Conservation (phyloP, 2,888 invertebrate genomes). For the Achlya flavicornis region DNA sequence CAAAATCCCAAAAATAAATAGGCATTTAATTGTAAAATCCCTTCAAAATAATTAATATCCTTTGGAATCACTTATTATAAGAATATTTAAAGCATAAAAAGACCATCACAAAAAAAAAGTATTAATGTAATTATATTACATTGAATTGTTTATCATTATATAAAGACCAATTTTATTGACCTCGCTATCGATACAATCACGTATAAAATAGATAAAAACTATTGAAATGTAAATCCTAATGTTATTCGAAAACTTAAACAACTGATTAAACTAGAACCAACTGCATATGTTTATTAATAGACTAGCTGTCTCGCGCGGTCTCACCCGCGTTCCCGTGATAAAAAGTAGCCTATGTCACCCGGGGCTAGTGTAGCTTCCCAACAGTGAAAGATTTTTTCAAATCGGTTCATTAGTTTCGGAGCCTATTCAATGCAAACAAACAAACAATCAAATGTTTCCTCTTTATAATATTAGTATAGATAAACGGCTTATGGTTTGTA, state of each 20-base stretch:
- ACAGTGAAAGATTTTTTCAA: too few relatives aligned
- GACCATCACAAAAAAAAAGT: neutral
- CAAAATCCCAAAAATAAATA: too few relatives aligned
- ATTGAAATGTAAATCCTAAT: conserved; percentile 24
- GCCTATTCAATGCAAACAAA: too few relatives aligned
- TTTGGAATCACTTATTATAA: neutral
- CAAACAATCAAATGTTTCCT: too few relatives aligned
- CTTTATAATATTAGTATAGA: too few relatives aligned
- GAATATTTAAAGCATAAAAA: conserved; percentile 2
- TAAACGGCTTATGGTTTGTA: too few relatives aligned
- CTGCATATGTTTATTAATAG: neutral
- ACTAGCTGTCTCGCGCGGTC: too few relatives aligned
- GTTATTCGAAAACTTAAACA: conserved; percentile 12
- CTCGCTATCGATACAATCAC: conserved; percentile 35
- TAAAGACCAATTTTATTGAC: conserved; percentile 34
- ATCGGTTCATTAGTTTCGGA: too few relatives aligned
- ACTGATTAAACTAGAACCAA: neutral
- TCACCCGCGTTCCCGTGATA: too few relatives aligned
- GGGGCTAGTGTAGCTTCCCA: too few relatives aligned
- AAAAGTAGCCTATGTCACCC: too few relatives aligned
- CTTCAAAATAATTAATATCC: neutral
- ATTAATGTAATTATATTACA: conserved; percentile 13
- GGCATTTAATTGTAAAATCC: neutral
- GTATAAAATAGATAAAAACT: conserved; percentile 40
- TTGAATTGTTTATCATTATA: conserved; percentile 12